Base-by-base conservation (phyloP, 2,888 invertebrate genomes). In the Sarcophaga variegata region DNA sequence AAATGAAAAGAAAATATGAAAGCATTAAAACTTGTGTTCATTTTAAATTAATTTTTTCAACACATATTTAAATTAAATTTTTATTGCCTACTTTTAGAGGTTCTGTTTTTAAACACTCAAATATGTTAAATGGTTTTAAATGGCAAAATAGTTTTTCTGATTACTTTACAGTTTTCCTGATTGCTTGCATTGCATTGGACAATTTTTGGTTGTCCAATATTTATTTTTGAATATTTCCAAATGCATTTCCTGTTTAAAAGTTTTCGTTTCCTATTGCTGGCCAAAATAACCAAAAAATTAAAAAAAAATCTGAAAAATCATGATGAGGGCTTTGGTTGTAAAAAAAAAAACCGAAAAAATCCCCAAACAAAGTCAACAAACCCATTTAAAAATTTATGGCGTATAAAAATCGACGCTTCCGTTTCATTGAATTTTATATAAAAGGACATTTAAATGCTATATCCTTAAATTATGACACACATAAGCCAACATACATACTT, bases 331-430 rank as follows among this genome's bases (percentile, higher is more conserved):
- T 37, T 37, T 37, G 2, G 8, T 37, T 37, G 37, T 37, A 37
- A 49, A n/a, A 66, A 64, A 22, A 2, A 66, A 64, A 22, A 2
- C 49, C 14, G 22, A 59, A 17, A 14, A 59, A 70, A 45, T 54
- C 45, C 22, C 63, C 3, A 49, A 64, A 81, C 60, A 87, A 88
- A 90, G 91, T 91, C 91, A 92, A 91, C 89, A 89, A 91, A 90
- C 92, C 89, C 90, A 92, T 91, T 90, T 89, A 90, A 87, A 84
- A 89, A 90, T 90, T 84, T 91, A 91, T 90, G 91, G 89, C 87
- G 84, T 85, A 86, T 88, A 83, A 88, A 89, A 88, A 85, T 89
- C 79, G 85, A 82, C 88, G 85, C 89, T 89, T 88, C 88, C 89
- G 84, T 88, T 86, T 89, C 89, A 89, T 89, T 89, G 84, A 84